These are phyloP conservation scores for Eupsilia transversa DNA, from an alignment of 2,888 invertebrate genomes.

Conservation along the genomic window DNA sequence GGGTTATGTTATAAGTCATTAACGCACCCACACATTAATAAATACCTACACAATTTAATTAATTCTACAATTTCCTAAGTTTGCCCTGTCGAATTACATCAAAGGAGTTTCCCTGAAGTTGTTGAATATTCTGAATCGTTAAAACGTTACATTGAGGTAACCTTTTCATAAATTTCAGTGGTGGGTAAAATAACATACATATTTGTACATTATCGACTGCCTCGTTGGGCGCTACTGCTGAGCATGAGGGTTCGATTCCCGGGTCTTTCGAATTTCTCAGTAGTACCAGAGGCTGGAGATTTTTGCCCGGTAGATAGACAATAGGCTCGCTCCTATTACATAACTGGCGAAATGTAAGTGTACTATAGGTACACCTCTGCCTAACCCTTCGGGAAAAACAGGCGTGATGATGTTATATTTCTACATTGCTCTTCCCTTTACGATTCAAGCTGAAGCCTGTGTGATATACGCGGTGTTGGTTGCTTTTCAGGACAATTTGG, in stretches of 20 bases:
- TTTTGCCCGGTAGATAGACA: too few species aligned
- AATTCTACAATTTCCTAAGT: slow-evolving; percentile 13
- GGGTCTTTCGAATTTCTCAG: neutral
- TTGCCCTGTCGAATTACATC: slow-evolving; percentile 27
- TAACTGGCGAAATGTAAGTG: neutral
- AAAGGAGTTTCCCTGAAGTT: slow-evolving; percentile 29
- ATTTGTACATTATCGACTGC: neutral
- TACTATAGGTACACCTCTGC: neutral
- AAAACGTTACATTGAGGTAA: slow-evolving; percentile 30
- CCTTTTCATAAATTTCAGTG: slow-evolving; percentile 44
- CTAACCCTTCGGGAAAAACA: neutral
- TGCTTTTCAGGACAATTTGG: neutral
- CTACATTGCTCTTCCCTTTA: neutral
- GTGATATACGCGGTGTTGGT: neutral
- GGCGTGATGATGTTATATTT: neutral
- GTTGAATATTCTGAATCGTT: slow-evolving; percentile 14
- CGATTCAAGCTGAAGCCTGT: neutral
- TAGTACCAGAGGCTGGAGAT: too few species aligned
- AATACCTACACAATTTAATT: slow-evolving; percentile 32
- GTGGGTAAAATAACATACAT: slow-evolving; percentile 23
- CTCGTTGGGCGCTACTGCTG: neutral
- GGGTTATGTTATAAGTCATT: slow-evolving; percentile 22
- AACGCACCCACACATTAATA: slow-evolving; percentile 27
- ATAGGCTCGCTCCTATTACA: neutral
- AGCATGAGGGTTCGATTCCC: neutral